Base-by-base conservation (phyloP, 2,113 vertebrate genomes). In the Rattus rattus region DNA sequence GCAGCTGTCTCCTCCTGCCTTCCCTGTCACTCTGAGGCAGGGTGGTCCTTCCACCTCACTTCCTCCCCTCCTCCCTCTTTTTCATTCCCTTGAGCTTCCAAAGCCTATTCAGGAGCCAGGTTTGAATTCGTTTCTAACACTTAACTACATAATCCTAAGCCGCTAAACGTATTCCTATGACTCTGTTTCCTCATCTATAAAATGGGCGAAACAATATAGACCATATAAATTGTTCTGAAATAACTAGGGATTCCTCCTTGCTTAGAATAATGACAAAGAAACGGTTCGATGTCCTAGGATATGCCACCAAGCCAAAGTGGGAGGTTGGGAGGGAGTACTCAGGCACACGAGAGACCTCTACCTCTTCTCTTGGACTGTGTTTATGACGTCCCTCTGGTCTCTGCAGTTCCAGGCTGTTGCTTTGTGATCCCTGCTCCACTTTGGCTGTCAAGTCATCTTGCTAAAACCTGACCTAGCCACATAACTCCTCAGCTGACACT, bases 161-260 rank as follows among this genome's bases (percentile, higher is more conserved):
- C 65, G 93, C 56, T 67, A 30, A 92, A 80, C 81, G 76, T 79
- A 65, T 36, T 95, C 94, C 61, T 81, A 16, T 76, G 91, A 96
- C 63, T 98, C 63, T 43, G 33, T 97, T 97, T 95, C 63, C 59
- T 91, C 84, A 65, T 90, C 59, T 73, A 43, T 90, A 92, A 94
- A 97, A 85, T 89, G 79, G 65, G 43, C 81, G 56, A 26, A 28
- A 13, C 39, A 94, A 56, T 13, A 26, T n/a, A 81, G 77, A 90
- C 49, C 26, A 56, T 77, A 61, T 72, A 84, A 47, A 93, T 65
- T 76, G 26, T 69, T 36, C 65, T 86, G 72, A 86, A 95, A 49
- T 90, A 93, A 96, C 76, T 87, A 54, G 49, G 70, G 81, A 61
- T 65, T 95, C 49, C 76, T 30, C 39, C 33, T 30, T 91, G 75